Evolutionary conservation across 2,113 vertebrate genomes (phyloP), one percentile per base, ranked within the genome.

Genomic region (Chiloscyllium plagiosum): DNA sequence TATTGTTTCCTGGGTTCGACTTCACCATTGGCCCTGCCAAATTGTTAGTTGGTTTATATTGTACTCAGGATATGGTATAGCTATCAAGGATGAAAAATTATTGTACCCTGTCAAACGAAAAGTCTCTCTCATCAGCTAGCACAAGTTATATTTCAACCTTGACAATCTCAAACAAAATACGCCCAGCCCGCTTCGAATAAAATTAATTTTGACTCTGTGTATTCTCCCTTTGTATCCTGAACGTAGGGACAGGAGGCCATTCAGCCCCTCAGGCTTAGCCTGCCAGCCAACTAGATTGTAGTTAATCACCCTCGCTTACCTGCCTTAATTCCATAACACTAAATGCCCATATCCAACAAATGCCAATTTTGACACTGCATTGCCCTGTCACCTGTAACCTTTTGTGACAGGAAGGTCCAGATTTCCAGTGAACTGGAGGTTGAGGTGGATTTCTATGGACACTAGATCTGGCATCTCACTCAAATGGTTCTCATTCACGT

Each of bases 101-200:
- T 95, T 95, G 68, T 15, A 95, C 37, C 22, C 69, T 95, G 94
- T 95, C 94, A 95, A 95, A 95, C 42, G n/a, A 93, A 95, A 70
- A 52, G 3, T 72, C 69, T 95, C 22, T 29, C 47, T 95, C 47
- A 72, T 95, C 52, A 47, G 94, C 66, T 42, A 95, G 72, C 69
- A 26, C 42, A 95, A 72, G 94, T 52, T 95, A 95, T 72, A 95
- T 95, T 95, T 72, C 69, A 95, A 2, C 89, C 33, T 33, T 72
- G 94, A 70, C 94, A 50, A 37, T 13, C 29, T 93, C 24, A 52
- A 37, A 47, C 94, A 95, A 52, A 33, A 95, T 72, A 95, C 22
- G 50, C 68, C 69, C 69, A 29, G 22, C 42, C 72, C 1, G 96
- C 97, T 97, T 96, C 96, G 96, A 17, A 65, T 26, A 89, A 89